Base-by-base conservation (phyloP, 30 jellyfish, hydroid and myxozoan species). In the Cassiopea andromeda region DNA sequence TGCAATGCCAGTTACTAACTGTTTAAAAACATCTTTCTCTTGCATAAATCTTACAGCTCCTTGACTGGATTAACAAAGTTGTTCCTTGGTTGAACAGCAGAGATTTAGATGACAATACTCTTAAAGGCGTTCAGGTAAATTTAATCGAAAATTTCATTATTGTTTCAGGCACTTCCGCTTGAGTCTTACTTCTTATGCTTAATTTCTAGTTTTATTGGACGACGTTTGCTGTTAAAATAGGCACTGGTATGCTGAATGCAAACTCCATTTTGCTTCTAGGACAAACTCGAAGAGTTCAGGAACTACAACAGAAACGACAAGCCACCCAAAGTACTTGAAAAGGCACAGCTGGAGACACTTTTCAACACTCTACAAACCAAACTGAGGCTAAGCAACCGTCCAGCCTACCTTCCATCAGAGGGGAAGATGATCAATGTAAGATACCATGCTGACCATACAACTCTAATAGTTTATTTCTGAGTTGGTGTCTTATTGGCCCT, bases 271-370 rank as follows among this genome's bases (percentile, higher is more conserved):
- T 17, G 43, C 8, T 91, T 94, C 1, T 73, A 91, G 98, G 93
- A 93, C 77, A 89, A 85, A 27, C 94, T 93, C 57, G 94, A 97
- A 72, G 98, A 91, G 88, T 93, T 97, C 95, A 78, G 98, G 48
- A 93, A 97, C 89, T 97, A 97, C 98, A 90, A 87, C 85, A 83
- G 98, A 44, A 88, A 81, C 44, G 99, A 92, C 88, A 97, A 97
- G 87, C 99, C 99, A n/a, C 98, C 98, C 44, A 92, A 88, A 75
- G 99, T 94, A 19, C 97, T 90, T 27, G 99, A 97, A 58, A 97
- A 97, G 78, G 96, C 98, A 2, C 96, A 86, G 47, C 94, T 97
- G 73, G 98, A 97, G 76, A 93, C 97, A 2, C 83, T 93, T 48
- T 91, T 89, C 84, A 97, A 97, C 93, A 93, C 99, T 1, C 72